These are phyloP conservation scores for Urocitellus parryii DNA, from an alignment of 2,113 vertebrate genomes.

Conservation along the genomic window DNA sequence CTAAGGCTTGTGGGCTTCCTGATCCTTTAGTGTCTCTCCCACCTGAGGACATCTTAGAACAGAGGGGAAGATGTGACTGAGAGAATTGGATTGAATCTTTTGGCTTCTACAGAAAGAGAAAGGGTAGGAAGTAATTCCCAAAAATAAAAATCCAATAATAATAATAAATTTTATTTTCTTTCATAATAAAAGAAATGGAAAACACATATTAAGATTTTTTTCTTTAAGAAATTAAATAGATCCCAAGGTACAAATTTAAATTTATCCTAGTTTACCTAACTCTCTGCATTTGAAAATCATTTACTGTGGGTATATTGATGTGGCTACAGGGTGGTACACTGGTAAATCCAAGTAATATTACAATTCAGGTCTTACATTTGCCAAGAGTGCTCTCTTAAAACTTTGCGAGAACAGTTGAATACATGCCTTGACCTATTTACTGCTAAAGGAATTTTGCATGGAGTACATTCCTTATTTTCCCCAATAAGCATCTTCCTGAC, in stretches of 20 bases:
- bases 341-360: conserved; percentile 11
- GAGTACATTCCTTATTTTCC: not conserved
- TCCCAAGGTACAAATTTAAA: conserved; percentile 9
- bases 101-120: conserved; percentile 13
- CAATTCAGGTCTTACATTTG: not conserved
- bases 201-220: not conserved
- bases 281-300: not conserved
- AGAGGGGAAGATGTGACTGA: not conserved
- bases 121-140: not conserved
- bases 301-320: not conserved
- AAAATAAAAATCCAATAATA: conserved; percentile 12
- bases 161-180: not conserved
- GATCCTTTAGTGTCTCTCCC: not conserved
- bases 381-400: not conserved
- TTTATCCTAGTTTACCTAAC: not conserved
- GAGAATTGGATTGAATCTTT: not conserved
- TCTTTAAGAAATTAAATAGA: not conserved
- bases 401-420: not conserved
- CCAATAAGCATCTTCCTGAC: not conserved
- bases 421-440: not conserved
- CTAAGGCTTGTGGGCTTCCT: not conserved
- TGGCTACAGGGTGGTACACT: not conserved
- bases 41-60: not conserved
- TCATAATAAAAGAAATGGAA: conserved; percentile 28
- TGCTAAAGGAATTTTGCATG: not conserved